A percentile compares a stretch with the other conserved stretches of the same genome.
phyloP scores from a whole-genome alignment of 2,113 vertebrate species.

The Halcyon malimbica region DNA sequence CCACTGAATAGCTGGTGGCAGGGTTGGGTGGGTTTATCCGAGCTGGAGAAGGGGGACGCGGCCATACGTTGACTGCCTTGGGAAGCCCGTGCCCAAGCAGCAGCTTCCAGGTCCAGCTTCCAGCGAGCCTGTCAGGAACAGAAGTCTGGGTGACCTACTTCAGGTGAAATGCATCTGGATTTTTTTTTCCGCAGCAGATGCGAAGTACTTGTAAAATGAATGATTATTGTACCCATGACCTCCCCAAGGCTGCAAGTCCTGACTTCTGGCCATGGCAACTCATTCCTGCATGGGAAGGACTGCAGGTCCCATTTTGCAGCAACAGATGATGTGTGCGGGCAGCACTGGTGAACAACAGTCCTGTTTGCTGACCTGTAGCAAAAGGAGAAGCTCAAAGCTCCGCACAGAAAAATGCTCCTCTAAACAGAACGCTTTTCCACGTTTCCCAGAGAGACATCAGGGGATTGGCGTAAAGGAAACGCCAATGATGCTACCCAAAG shows the following conservation, averaged over 20 bases:
- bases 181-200: neutral
- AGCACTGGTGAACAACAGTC: neutral
- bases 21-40: fast-evolving
- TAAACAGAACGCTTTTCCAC: neutral
- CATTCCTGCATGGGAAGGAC: fast-evolving
- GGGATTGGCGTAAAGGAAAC: neutral
- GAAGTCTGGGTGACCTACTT: neutral
- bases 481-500: neutral
- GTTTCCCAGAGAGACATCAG: neutral
- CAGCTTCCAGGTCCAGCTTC: neutral
- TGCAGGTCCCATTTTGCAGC: neutral
- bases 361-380: neutral
- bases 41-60: neutral
- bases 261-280: neutral
- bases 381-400: slow-evolving; percentile 13
- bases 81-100: neutral
- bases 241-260: neutral
- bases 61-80: fast-evolving
- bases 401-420: slow-evolving; percentile 26
- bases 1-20: fast-evolving
- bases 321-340: neutral
- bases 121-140: fast-evolving
- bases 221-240: fast-evolving
- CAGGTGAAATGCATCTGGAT: neutral
- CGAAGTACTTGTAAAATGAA: neutral